Base-by-base conservation (phyloP, 2,113 vertebrate species). In the Stercorarius parasiticus region DNA sequence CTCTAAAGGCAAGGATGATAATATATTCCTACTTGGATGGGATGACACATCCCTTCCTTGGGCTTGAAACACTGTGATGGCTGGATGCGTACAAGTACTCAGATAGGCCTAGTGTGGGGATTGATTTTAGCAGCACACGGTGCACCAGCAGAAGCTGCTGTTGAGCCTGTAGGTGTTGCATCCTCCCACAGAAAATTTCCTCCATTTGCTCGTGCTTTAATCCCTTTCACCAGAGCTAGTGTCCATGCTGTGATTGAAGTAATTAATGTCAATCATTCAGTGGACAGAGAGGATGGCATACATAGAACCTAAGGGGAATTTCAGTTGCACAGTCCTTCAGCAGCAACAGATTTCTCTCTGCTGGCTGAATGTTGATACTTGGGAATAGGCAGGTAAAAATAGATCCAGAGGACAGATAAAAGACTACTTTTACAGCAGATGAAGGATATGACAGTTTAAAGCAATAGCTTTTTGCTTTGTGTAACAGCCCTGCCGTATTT, bases 241-340 rank as follows among this genome's bases (percentile, higher is more conserved):
- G 71, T 85, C 80, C 94, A 18, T 91, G 91, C 95, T 97, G 97
- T 91, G 95, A 87, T 47, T 93, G 86, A 95, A 95, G 88, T 95
- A 95, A 96, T 95, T 95, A 95, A 86, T 85, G 97, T 90, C 95
- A 95, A 4, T 96, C 96, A 96, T 79, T 82, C n/a, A 9, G 56
- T 50, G 96, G 93, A 87, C 73, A 79, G 47, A 84, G 70, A 79
- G 61, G 78, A 61, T n/a, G 62, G 78, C 78, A 26, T 80, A 21
- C 49, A 10, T 10, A 77, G 70, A 70, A 87, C 84, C 93, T 72
- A 36, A 83, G 66, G 88, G 83, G 95, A 93, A 80, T 87, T 91
- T 45, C 38, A 69, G 86, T 42, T 82, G 69, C 42, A n/a, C 52
- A 85, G 88, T 72, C 55, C 43, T 94, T 86, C 89, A 53, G 69